A percentile compares a stretch with the other conserved stretches of the same genome.
These are phyloP conservation scores for Meloidogyne hapla DNA, from an alignment of 1,140 invertebrate genomes.

Conservation along the genomic window DNA sequence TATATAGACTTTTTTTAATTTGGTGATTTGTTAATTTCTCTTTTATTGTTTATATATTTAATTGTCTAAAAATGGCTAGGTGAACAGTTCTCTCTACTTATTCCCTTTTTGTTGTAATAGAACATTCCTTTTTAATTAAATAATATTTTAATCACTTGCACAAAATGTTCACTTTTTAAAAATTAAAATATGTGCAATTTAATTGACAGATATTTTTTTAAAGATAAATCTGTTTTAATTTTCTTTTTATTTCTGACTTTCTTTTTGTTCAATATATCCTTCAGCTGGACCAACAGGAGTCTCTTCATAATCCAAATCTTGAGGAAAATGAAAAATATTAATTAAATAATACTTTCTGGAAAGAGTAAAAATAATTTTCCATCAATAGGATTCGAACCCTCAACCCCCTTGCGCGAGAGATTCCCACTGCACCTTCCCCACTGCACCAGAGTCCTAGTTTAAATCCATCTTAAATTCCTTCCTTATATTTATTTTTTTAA, in stretches of 20 bases:
- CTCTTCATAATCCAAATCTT: constrained; percentile 36
- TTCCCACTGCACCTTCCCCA: no score
- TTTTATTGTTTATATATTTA: not conserved
- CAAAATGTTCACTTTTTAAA: constrained; percentile 1
- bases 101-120: constrained; percentile 6
- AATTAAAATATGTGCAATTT: not conserved
- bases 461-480: no score
- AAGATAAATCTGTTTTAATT: not conserved
- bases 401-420: no score
- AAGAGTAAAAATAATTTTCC: no score
- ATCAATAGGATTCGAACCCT: no score
- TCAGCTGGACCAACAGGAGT: constrained; percentile 34
- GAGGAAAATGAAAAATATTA: not conserved
- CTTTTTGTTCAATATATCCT: constrained; percentile 17
- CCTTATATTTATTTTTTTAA: not conserved
- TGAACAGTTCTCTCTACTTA: constrained; percentile 1
- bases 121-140: not conserved
- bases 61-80: not conserved
- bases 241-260: constrained; percentile 18
- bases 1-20: constrained; percentile 14
- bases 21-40: not conserved
- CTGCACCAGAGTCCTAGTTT: no score
- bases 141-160: constrained; percentile 15
- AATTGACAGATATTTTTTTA: constrained; percentile 11
- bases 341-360: no score